These are phyloP conservation scores for Volucella inflata DNA, from an alignment of 2,888 invertebrate species.

Conservation along the genomic window DNA sequence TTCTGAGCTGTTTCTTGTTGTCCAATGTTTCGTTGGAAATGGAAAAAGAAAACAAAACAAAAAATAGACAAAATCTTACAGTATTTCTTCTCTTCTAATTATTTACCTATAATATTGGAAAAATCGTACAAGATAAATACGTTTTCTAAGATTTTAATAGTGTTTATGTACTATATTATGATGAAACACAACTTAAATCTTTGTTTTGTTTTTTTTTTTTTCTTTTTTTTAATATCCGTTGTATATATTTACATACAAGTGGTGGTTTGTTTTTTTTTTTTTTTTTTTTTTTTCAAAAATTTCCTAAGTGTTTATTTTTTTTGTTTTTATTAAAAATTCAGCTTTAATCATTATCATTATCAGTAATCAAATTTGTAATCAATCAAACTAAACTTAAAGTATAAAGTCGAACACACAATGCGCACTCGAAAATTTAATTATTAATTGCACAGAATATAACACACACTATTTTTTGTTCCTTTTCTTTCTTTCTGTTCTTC, in stretches of 20 bases:
- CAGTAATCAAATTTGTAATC: slow-evolving; percentile 43
- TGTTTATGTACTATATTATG: slow-evolving; percentile 20
- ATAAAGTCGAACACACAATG: slow-evolving; percentile 62
- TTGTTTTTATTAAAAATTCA: slow-evolving; percentile 46
- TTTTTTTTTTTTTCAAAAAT: slow-evolving; percentile 44
- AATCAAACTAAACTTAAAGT: slow-evolving; percentile 70
- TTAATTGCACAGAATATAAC: slow-evolving; percentile 71
- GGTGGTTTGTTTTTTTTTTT: slow-evolving; percentile 35
- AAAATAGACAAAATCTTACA: not conserved
- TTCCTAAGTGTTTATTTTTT: slow-evolving; percentile 38
- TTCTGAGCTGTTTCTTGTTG: slow-evolving; percentile 49
- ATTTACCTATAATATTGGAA: slow-evolving; percentile 38
- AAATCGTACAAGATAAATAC: slow-evolving; percentile 49
- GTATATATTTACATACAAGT: slow-evolving; percentile 54
- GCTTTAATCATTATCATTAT: slow-evolving; percentile 36
- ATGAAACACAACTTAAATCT: slow-evolving; percentile 40
- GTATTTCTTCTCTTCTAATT: not conserved
- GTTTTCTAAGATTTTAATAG: slow-evolving; percentile 13
- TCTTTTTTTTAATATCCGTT: slow-evolving; percentile 24
- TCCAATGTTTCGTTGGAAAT: slow-evolving; percentile 27
- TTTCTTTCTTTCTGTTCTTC: slow-evolving; percentile 25
- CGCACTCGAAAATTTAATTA: slow-evolving; percentile 66
- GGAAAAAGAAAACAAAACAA: slow-evolving; percentile 5
- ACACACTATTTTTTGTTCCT: slow-evolving; percentile 32
- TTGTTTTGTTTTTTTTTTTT: slow-evolving; percentile 23